phyloP scores from a whole-genome alignment of 2,113 vertebrate genomes.

The Albula glossodonta region DNA sequence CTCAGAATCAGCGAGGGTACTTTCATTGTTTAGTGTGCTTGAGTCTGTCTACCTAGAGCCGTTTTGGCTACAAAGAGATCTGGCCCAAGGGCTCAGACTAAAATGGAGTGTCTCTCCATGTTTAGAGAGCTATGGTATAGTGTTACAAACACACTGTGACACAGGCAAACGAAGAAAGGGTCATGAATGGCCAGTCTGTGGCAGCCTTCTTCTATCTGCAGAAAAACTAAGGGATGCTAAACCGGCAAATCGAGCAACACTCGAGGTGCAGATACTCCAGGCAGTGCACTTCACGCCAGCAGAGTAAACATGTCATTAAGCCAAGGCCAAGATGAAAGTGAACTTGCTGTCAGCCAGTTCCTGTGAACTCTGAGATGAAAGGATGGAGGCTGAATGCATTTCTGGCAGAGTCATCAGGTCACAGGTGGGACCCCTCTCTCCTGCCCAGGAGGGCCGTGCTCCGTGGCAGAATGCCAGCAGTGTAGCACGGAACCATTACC shows the following conservation, averaged over 20 bases:
- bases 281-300: background rate
- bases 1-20: background rate
- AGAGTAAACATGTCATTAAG: background rate
- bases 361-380: background rate
- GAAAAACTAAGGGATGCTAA: background rate
- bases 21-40: background rate
- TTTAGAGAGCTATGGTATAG: background rate
- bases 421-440: background rate
- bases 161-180: too few relatives aligned
- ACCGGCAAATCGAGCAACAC: background rate
- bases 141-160: background rate
- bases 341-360: background rate
- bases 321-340: background rate
- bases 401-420: background rate
- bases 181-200: background rate
- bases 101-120: background rate
- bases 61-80: background rate
- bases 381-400: background rate
- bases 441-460: background rate
- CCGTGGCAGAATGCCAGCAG: background rate
- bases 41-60: background rate
- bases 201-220: background rate
- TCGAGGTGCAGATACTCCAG: background rate
- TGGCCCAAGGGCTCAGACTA: background rate
- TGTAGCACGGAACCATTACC: background rate